These are phyloP conservation scores for Ctenodactylus gundi DNA, from an alignment of 2,113 vertebrate species.

Conservation along the genomic window DNA sequence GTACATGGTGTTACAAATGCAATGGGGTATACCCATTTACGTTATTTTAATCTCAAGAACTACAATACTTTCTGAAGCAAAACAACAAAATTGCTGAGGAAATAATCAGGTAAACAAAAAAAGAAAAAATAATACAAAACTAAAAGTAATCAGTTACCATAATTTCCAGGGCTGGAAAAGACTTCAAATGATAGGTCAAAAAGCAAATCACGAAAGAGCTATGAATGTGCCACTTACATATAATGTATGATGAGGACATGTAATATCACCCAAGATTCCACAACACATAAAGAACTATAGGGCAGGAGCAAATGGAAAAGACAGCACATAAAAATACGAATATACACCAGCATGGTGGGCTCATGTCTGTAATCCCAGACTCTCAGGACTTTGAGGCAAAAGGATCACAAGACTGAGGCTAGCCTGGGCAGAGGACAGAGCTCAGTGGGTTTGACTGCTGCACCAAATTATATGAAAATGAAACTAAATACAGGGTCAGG, in stretches of 20 bases:
- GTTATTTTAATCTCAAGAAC: conserved; percentile 5
- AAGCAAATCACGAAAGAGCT: conserved; percentile 14
- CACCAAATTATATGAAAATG: too few relatives aligned
- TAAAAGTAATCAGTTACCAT: background rate
- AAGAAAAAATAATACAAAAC: background rate
- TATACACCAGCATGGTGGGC: background rate
- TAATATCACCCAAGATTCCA: background rate
- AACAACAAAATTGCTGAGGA: background rate
- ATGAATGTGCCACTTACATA: background rate
- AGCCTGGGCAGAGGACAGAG: background rate
- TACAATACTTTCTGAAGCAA: conserved; percentile 29
- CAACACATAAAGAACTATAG: background rate
- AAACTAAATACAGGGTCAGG: background rate
- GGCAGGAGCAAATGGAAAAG: background rate
- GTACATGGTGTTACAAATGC: background rate
- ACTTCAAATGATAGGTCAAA: conserved; percentile 35
- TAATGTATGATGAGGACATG: background rate
- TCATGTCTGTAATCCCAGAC: background rate
- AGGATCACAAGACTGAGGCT: background rate
- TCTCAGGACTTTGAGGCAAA: background rate
- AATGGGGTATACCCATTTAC: background rate
- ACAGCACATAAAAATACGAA: background rate
- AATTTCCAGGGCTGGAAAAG: background rate
- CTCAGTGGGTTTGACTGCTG: too few relatives aligned
- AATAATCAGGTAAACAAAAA: background rate